Base-by-base conservation (phyloP, 2,888 invertebrate species). In the Tiliacea aurago region DNA sequence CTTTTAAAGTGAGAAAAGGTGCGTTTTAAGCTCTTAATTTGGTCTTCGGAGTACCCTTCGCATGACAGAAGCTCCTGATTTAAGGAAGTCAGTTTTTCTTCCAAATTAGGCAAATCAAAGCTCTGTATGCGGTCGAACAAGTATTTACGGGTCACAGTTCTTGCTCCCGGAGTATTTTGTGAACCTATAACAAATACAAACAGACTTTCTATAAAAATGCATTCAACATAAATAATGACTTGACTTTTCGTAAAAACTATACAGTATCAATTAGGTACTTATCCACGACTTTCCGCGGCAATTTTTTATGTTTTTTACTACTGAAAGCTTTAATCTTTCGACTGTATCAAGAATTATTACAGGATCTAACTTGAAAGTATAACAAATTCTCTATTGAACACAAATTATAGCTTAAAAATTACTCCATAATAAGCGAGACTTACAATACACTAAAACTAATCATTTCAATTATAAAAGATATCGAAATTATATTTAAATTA, bases 381-480 rank as follows among this genome's bases (percentile, higher is more conserved):
- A 55, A 55, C 18, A 55, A 55, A 55, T 28, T 18, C 55, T 6
- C 28, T 55, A 28, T 55, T 55, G 6, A 55, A 55, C 28, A 55
- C 55, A 55, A 28, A 55, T 28, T 15, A 55, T 55, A 15, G 28
- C 55, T 23, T 28, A 55, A 55, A 55, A 55, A 28, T 18, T 18
- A 15, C 28, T 28, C 55, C 55, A 18, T 55, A 55, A 55, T 55
- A 55, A 7, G 55, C 28, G 28, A 55, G 28, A 28, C 55, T 28
- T 55, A 28, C 55, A 55, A 28, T 55, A 55, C 55, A 55, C 55
- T 55, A 55, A 55, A 28, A 55, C 55, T 55, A 55, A 55, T 55
- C 28, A 13, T 23, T 55, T 7, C 15, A 55, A 28, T 49, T 20
- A 18, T 20, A 49, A 49, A 49, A 49, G 7, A 49, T 49, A 20